phyloP scores from a whole-genome alignment of 2,888 invertebrate genomes.

The Venusia cambrica region DNA sequence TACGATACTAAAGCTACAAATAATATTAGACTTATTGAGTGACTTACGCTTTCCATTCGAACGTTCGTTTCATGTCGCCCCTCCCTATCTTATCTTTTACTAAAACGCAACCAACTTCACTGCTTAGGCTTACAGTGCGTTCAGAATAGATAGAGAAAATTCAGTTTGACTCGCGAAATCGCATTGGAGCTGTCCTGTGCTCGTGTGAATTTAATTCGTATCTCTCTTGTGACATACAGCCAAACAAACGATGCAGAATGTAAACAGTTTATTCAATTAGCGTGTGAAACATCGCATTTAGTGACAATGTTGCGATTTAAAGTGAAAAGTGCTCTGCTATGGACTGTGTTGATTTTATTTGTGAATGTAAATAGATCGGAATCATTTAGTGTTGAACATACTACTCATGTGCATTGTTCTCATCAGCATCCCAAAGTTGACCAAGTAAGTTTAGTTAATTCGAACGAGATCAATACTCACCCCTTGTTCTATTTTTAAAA shows the following conservation, averaged over 20 bases:
- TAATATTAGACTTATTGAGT: no score
- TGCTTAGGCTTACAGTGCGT: no score
- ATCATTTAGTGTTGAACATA: slow-evolving; percentile 32
- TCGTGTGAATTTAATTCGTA: no score
- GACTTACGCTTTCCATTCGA: no score
- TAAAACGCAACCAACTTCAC: no score
- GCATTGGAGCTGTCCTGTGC: no score
- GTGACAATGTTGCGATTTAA: slow-evolving; percentile 43
- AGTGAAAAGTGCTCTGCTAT: slow-evolving; percentile 37
- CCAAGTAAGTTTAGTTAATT: slow-evolving; percentile 79
- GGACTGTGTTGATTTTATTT: slow-evolving; percentile 40
- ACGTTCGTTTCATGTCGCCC: no score
- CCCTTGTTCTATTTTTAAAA: no score
- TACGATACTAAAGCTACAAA: no score
- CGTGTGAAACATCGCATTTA: slow-evolving; percentile 40
- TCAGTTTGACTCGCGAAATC: slow-evolving; percentile 44
- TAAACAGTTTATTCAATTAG: slow-evolving; percentile 52
- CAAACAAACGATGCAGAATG: slow-evolving; percentile 46
- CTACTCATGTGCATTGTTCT: slow-evolving; percentile 73
- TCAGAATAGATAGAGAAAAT: no score
- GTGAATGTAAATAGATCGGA: slow-evolving; percentile 39
- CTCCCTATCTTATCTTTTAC: no score
- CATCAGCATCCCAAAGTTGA: slow-evolving; percentile 85
- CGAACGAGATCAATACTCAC: no score
- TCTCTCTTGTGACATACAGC: slow-evolving; percentile 29